phyloP scores from a whole-genome alignment of 2,797 vertebrate genomes.

The Coendou prehensilis region DNA sequence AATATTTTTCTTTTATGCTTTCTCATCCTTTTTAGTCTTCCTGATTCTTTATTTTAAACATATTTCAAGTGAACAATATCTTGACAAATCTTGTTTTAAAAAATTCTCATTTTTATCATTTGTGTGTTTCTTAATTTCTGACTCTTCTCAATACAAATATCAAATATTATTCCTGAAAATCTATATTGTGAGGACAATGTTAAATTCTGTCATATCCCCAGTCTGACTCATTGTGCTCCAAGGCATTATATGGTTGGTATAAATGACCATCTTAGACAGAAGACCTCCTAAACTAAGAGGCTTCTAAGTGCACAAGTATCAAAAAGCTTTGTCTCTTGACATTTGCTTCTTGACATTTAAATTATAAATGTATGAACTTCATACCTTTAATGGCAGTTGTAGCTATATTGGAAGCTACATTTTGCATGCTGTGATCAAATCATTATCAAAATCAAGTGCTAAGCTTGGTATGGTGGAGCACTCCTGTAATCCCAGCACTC shows the following conservation, averaged over 20 bases:
- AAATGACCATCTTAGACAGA: not conserved
- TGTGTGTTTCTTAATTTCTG: not conserved
- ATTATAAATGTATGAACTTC: not conserved
- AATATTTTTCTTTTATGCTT: not conserved
- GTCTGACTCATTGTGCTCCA: not conserved
- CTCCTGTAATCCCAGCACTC: not conserved
- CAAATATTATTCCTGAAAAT: not conserved
- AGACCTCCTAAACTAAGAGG: not conserved
- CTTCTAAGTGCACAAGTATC: not conserved
- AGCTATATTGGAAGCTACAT: not conserved
- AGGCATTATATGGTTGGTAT: not conserved
- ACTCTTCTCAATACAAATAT: conserved; percentile 12
- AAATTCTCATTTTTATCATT: not conserved
- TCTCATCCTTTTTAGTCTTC: not conserved
- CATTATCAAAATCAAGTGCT: not conserved
- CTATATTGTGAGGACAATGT: not conserved
- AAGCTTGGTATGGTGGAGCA: not conserved
- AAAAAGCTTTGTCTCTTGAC: not conserved
- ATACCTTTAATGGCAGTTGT: not conserved
- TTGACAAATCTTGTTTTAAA: not conserved
- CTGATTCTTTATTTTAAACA: conserved; percentile 16
- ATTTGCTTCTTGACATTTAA: not conserved
- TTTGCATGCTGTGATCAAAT: not conserved
- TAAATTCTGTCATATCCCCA: not conserved
- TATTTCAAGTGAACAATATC: not conserved